Evolutionary conservation across 2,888 invertebrate genomes (phyloP), one percentile per base, ranked within the genome.

Genomic region (Cheiracanthium punctorium): DNA sequence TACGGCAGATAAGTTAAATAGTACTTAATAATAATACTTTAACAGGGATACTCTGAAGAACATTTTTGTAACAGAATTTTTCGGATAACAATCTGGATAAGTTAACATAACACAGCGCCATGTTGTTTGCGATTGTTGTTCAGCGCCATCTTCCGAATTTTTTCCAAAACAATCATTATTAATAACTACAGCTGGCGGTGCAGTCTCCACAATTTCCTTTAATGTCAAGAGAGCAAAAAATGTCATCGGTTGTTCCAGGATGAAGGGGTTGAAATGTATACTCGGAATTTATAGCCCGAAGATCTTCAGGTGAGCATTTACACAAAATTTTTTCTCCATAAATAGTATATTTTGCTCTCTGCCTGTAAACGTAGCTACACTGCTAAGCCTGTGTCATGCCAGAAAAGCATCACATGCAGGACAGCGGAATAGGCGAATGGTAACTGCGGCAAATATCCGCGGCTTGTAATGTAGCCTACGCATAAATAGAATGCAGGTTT

Each of bases 391-490:
- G 65, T 72, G 10, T 41, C 37, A 17, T 41, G 70, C 75, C 65
- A 41, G 52, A 28, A 76, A 82, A 81, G 80, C 80, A 69, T 64
- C 43, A 80, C 64, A 67, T 71, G 80, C 48, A 73, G 80, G 72
- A 58, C 73, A 43, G 67, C 24, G 43, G 41, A n/a, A n/a, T n/a
- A n/a, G n/a, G n/a, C 33, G 30, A 64, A 32, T 67, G 73, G 67
- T 81, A 74, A 67, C 30, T 81, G 80, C 80, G 80, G 74, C 80
- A 74, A 79, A 43, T 52, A 76, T 76, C n/a, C n/a, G n/a, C n/a
- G n/a, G n/a, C n/a, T n/a, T n/a, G n/a, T n/a, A n/a, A n/a, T 24
- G 5, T 58, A 4, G 24, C 24, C 2, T 58, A 20, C 24, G 58
- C 58, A 58, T 24, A 58, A 58, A n/a, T n/a, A n/a, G n/a, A n/a